Evolutionary conservation across 2,113 vertebrate genomes (phyloP), one percentile per base, ranked within the genome.

Genomic region (Poecilia latipinna): DNA sequence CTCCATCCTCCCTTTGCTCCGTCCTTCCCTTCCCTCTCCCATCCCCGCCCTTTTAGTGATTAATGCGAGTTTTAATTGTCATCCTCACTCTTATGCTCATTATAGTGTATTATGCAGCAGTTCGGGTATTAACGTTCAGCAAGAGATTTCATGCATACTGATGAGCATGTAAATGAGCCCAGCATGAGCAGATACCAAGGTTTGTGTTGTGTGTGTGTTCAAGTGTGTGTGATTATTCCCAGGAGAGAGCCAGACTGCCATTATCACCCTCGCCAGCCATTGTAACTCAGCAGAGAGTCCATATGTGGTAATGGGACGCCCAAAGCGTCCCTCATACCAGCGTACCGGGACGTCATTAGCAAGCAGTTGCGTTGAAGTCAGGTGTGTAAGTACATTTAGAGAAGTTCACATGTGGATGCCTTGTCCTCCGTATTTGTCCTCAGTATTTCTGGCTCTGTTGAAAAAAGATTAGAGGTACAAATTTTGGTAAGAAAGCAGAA

Each of bases 91-190:
- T 96, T 96, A 93, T 42, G 48, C 89, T 95, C 91, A 94, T 96
- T 96, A 95, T 92, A 91, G 82, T 94, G 91, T 90, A 89, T 94
- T 96, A 93, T 95, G 90, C 95, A 94, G 94, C 93, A 95, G 91
- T 94, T 95, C 93, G 92, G 95, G 86, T 94, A 95, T 94, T 96
- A 94, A 96, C 96, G 95, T 96, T 97, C 94, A 96, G 66, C 90
- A 83, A 92, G 89, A 96, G 96, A 96, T 94, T 94, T 95, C 94
- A 94, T 96, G 94, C 95, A 96, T 96, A 93, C 95, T 96, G 94
- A 96, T 97, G 89, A 94, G 93, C 91, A 95, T 96, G 94, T 90
- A 96, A 93, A 96, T 96, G 89, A 96, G 85, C 78, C 71, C 70
- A 79, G 94, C 89, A 88, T 95, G 88, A 95, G 95, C 94, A 87